phyloP scores from a whole-genome alignment of 2,113 vertebrate genomes.

The Centrocercus urophasianus region DNA sequence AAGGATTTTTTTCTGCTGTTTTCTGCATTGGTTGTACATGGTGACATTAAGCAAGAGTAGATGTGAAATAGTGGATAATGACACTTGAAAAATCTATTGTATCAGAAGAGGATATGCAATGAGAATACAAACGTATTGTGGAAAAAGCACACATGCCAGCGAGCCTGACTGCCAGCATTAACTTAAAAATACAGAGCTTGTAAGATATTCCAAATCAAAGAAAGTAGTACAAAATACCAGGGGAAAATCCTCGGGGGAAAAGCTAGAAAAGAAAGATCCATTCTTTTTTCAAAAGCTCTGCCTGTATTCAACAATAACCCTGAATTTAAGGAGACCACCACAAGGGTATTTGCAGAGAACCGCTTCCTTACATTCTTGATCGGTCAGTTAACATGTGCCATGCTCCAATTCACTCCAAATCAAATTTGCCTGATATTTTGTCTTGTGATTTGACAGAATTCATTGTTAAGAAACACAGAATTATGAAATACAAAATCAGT shows the following conservation, averaged over 20 bases:
- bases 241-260: background rate
- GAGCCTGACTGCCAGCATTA: background rate
- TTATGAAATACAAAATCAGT: background rate
- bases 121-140: background rate
- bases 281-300: background rate
- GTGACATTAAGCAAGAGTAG: fast-evolving
- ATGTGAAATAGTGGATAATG: background rate
- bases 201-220: background rate
- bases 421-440: background rate
- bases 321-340: background rate
- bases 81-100: background rate
- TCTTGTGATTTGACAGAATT: background rate
- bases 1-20: background rate
- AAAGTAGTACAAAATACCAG: background rate
- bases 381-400: background rate
- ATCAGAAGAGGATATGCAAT: background rate
- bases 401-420: background rate
- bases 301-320: background rate
- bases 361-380: background rate
- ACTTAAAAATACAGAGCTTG: background rate
- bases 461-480: background rate
- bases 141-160: background rate
- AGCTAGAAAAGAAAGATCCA: background rate
- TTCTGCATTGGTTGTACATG: background rate
- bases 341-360: background rate